Percentiles rank a stretch among this genome's conserved stretches.
phyloP scores from a whole-genome alignment of 2,113 vertebrate species.

The Mirza zaza region DNA sequence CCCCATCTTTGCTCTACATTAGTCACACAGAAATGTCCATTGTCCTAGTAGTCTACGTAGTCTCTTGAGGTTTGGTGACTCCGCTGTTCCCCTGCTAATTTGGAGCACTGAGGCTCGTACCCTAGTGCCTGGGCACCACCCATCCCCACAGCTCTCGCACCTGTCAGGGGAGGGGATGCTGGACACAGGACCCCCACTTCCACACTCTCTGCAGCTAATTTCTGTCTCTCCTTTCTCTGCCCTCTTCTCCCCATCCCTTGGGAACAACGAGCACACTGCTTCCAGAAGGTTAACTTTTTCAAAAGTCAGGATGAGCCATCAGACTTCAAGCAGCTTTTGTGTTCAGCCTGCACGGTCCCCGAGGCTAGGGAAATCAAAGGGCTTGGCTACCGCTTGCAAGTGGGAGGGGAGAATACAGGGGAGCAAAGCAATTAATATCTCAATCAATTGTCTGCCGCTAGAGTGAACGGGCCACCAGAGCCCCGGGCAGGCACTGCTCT shows the following conservation, averaged over 20 bases:
- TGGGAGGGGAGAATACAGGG: not conserved
- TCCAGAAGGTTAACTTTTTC: conserved; percentile 52
- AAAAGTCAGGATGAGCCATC: conserved; percentile 44
- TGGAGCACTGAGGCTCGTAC: not conserved
- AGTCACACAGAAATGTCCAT: not conserved
- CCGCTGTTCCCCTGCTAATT: not conserved
- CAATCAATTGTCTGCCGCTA: not conserved
- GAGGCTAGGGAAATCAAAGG: conserved; percentile 62
- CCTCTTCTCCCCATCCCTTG: not conserved
- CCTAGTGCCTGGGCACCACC: not conserved
- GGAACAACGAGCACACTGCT: conserved; percentile 1
- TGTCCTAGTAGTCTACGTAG: not conserved
- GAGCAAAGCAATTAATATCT: not conserved
- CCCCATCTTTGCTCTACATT: not conserved
- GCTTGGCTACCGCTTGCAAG: conserved; percentile 40
- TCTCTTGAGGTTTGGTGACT: not conserved
- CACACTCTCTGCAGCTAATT: not conserved
- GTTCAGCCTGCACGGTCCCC: conserved; percentile 5
- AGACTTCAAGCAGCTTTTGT: conserved; percentile 63
- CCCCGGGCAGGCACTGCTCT: not conserved
- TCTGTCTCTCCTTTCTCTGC: not conserved
- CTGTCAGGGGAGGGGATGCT: not conserved
- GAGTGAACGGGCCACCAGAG: not conserved
- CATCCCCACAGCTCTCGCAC: not conserved
- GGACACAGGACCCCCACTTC: not conserved